Evolutionary conservation across 1,140 invertebrate species (phyloP), one percentile per base, ranked within the genome.

Genomic region (Papilio dardanus): DNA sequence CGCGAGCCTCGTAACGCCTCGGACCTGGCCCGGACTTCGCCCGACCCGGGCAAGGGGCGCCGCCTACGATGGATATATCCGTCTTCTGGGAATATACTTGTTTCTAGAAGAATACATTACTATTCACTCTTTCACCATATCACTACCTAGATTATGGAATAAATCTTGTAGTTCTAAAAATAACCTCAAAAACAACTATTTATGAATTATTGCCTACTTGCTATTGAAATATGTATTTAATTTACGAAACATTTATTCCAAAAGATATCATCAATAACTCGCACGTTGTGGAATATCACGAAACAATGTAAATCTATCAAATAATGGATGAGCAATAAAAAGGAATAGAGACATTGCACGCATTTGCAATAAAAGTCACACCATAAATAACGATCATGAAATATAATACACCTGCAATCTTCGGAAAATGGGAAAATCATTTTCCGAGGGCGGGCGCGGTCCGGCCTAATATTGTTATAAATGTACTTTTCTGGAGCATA

Each of bases 341-440:
- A 90, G 84, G 84, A 78, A 93, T 92, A 92, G 91, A 93, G 91
- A 92, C 91, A 92, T 93, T 81, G 90, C 91, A 93, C 91, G 91
- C 89, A 91, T 91, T 89, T 82, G 91, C 92, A 93, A 93, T 93
- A 93, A 93, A 93, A 93, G 89, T 92, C 90, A 85, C 85, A 79
- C 86, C 88, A 92, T 93, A 93, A 93, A 93, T 93, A 92, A 93
- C 89, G 86, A 86, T 89, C 91, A 93, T 92, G 91, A 93, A 93
- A 93, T 92, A 93, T 92, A 93, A 93, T 93, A 93, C 88, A 92
- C 90, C 91, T 93, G 89, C 90, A 92, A 93, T 93, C 88, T 91
- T 91, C 82, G 81, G 88, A 85, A 93, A 93, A 93, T 93, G 90
- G 91, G 89, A 88, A 91, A 93, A 93, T 93, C 88, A 93, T 93